A percentile compares a stretch with the other conserved stretches of the same genome.
phyloP scores from a whole-genome alignment of 2,888 invertebrate genomes.

The Marasmarcha lunaedactyla region DNA sequence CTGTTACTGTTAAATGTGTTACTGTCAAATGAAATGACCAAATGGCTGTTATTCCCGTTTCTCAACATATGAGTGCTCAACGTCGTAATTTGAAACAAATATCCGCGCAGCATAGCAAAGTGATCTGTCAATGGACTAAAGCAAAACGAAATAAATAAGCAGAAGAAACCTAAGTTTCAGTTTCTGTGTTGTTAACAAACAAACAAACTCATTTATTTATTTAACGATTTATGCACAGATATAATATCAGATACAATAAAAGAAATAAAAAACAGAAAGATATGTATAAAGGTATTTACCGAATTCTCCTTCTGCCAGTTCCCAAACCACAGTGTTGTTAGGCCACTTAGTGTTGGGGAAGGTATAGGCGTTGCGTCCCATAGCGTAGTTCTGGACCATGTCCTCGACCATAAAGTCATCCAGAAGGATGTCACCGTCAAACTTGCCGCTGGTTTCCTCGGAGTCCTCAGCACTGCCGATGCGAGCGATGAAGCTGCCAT shows the following conservation, averaged over 20 bases:
- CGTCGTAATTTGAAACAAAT: too few relatives aligned
- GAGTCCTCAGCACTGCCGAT: conserved; percentile 25
- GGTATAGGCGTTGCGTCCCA: conserved; percentile 44
- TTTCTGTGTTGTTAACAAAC: neutral
- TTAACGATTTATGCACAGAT: too few relatives aligned
- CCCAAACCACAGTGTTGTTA: conserved; percentile 42
- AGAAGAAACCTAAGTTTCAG: neutral
- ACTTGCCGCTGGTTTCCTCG: conserved; percentile 50
- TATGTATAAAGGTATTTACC: conserved; percentile 31
- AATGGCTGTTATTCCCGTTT: too few relatives aligned
- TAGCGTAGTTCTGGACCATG: conserved; percentile 37
- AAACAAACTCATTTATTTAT: neutral
- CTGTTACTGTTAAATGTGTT: too few relatives aligned
- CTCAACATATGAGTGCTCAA: too few relatives aligned
- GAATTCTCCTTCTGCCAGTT: conserved; percentile 41
- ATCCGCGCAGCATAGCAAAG: too few relatives aligned
- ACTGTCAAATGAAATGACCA: too few relatives aligned
- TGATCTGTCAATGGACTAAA: too few relatives aligned
- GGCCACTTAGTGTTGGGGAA: conserved; percentile 50
- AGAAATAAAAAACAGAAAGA: too few relatives aligned
- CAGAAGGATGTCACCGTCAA: conserved; percentile 49
- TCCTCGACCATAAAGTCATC: conserved; percentile 42
- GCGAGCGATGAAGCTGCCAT: conserved; percentile 26
- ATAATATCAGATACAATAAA: too few relatives aligned
- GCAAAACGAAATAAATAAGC: too few relatives aligned